phyloP scores from a whole-genome alignment of 2,888 invertebrate genomes.

The Vannuccia rotundouncinata region DNA sequence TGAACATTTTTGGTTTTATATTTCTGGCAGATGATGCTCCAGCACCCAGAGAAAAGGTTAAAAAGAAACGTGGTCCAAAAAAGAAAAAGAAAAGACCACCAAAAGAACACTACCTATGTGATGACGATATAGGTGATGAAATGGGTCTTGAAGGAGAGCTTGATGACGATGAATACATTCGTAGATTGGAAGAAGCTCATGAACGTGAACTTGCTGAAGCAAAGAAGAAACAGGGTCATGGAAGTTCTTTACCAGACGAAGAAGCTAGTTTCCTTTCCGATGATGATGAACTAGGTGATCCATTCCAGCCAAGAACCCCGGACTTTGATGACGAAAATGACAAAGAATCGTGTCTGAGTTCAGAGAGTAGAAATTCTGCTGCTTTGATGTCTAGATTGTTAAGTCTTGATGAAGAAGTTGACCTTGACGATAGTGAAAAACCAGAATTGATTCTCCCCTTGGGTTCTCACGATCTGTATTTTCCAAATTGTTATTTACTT shows the following conservation, averaged over 20 bases:
- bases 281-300: background rate
- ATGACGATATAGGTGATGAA: slow-evolving; percentile 31
- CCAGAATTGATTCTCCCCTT: slow-evolving; percentile 36
- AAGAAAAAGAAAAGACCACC: slow-evolving; percentile 15
- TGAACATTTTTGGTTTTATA: too few relatives aligned
- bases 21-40: too few relatives aligned
- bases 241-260: background rate
- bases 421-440: slow-evolving; percentile 18
- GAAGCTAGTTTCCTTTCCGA: background rate
- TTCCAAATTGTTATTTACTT: slow-evolving; percentile 70
- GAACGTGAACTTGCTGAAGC: background rate
- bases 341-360: background rate
- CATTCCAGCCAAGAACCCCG: background rate
- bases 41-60: too few relatives aligned
- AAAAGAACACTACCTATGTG: background rate
- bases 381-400: background rate
- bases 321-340: background rate
- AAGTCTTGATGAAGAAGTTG: background rate
- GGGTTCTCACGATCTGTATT: slow-evolving; percentile 61
- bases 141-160: slow-evolving; percentile 30
- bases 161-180: slow-evolving; percentile 36
- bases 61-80: background rate
- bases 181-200: slow-evolving; percentile 35
- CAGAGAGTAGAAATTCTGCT: background rate
- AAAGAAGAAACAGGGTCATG: background rate